Conservation (phyloP, 1,140 invertebrate genomes). For the Brachionus calyciflorus region DNA sequence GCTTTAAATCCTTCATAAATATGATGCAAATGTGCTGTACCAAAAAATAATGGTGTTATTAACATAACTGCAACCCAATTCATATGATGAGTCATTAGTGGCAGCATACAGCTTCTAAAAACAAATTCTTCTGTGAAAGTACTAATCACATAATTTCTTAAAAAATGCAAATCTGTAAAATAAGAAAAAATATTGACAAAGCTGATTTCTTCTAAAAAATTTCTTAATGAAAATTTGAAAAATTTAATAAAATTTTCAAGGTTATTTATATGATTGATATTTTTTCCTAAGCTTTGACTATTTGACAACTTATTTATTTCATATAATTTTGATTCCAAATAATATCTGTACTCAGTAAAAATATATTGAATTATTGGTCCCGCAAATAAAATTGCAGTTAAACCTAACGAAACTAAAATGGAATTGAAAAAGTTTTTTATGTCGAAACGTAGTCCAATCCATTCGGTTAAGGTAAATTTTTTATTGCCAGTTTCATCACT, state of each 20-base stretch:
- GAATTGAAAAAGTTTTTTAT: neutral
- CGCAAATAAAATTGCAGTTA: conserved; percentile 10
- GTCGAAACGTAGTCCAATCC: conserved; percentile 15
- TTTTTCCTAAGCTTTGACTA: neutral
- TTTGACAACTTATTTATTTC: neutral
- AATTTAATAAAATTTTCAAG: neutral
- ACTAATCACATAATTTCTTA: conserved; percentile 29
- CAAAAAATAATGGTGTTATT: conserved; percentile 33
- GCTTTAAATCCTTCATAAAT: conserved; percentile 15
- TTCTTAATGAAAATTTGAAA: neutral
- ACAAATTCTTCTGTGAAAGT: conserved; percentile 41
- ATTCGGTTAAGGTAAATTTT: neutral
- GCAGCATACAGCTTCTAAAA: conserved; percentile 23
- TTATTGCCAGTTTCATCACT: neutral
- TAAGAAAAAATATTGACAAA: neutral
- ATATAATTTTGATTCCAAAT: neutral
- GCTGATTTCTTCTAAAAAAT: neutral
- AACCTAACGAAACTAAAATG: neutral
- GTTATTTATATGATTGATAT: neutral
- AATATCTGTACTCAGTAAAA: neutral
- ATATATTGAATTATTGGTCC: conserved; percentile 32
- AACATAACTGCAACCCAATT: neutral
- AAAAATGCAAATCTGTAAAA: conserved; percentile 36
- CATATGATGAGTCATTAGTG: neutral
- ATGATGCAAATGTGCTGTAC: conserved; percentile 39